Evolutionary conservation across 2,113 vertebrate species (phyloP), one percentile per base, ranked within the genome.

Genomic region (Crotophaga sulcirostris): DNA sequence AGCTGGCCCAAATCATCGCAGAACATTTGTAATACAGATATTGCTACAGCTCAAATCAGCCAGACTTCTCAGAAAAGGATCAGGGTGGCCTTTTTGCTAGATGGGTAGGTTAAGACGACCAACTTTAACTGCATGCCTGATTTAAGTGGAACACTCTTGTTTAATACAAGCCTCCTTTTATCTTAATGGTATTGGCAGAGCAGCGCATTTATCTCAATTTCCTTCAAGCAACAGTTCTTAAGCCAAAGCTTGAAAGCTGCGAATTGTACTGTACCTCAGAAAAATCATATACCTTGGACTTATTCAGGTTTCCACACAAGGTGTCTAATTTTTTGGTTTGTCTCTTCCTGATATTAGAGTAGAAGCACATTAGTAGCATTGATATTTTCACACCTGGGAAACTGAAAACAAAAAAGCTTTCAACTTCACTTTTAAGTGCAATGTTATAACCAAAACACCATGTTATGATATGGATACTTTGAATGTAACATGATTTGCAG

Each of bases 181-280:
- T 96, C 87, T 87, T 83, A 87, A 89, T 78, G 80, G 58, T 91
- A 36, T 84, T 94, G 84, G 68, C 84, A 87, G 70, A 85, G 64
- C 33, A 96, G 67, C 42, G 63, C 84, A 96, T 97, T 96, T 97
- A 79, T 96, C 92, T 96, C 95, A 74, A 87, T 97, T 95, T 94
- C 70, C 87, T 93, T 90, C 70, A 72, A 91, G 45, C 51, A 92
- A 63, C 56, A 34, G 34, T 31, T 91, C 64, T 79, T 45, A 45
- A 86, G 49, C 34, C 68, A 84, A 52, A 66, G 16, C 67, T 67
- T 75, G 84, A 91, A 95, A 96, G 66, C 90, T 86, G 55, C 25
- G 83, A 77, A 73, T 95, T 95, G 51, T 77, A 19, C 85, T 72
- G 40, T 64, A 72, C 36, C 52, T 55, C 69, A 87, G 78, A 42